These are phyloP conservation scores for Asobara japonica DNA, from an alignment of 1,140 invertebrate genomes.

Conservation along the genomic window DNA sequence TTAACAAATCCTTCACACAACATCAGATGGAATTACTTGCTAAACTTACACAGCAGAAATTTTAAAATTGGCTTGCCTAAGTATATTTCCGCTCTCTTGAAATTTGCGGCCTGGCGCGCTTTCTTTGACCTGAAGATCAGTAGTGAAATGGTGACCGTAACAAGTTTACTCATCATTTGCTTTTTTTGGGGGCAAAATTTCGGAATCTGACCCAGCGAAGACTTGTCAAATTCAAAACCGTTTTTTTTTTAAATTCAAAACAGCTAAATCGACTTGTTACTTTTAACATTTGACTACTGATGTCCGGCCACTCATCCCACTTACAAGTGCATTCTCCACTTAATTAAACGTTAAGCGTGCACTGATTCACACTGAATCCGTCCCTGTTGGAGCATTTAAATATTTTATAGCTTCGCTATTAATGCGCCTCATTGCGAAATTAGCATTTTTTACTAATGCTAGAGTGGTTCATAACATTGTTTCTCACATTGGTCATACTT, in stretches of 20 bases:
- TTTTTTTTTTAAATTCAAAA: no score
- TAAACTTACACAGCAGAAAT: background rate
- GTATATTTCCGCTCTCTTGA: background rate
- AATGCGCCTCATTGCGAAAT: background rate
- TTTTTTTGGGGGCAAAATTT: no score
- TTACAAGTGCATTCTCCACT: background rate
- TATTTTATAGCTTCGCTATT: background rate
- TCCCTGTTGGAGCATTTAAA: background rate
- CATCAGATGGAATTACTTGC: constrained; percentile 11
- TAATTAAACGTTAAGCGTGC: background rate
- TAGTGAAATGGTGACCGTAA: no score
- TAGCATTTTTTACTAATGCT: no score
- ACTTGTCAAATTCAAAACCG: no score
- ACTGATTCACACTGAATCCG: background rate
- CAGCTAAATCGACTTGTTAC: no score
- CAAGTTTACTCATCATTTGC: no score
- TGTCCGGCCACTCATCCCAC: background rate
- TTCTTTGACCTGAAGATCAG: no score
- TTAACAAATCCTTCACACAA: constrained; percentile 32
- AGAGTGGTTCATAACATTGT: no score
- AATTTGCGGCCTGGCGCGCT: background rate
- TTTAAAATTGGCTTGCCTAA: background rate
- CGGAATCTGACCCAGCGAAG: no score
- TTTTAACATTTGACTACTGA: background rate
- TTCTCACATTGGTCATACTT: no score